phyloP scores from a whole-genome alignment of 2,113 vertebrate genomes.

The Pygoscelis adeliae region DNA sequence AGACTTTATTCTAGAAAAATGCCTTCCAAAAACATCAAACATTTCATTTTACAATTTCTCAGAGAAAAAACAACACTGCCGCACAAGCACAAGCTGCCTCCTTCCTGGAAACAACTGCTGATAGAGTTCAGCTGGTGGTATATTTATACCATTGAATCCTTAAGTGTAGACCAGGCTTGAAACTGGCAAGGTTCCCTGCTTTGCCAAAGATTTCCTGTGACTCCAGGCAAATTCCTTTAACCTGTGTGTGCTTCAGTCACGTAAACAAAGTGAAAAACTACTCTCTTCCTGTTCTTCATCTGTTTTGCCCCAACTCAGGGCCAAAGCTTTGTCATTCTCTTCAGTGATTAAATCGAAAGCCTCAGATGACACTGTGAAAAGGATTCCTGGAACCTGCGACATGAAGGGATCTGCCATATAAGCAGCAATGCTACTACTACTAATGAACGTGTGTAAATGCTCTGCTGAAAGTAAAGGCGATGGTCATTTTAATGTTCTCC shows the following conservation, averaged over 20 bases:
- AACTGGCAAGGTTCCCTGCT: neutral
- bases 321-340: neutral
- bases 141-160: neutral
- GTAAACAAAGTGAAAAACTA: neutral
- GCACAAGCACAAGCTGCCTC: neutral
- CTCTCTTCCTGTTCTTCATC: neutral
- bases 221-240: neutral
- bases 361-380: neutral
- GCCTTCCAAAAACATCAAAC: neutral
- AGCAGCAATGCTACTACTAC: neutral
- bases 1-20: neutral
- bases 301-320: neutral
- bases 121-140: neutral
- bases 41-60: neutral
- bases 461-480: neutral
- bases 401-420: neutral
- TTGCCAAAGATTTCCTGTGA: neutral
- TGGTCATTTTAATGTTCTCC: neutral
- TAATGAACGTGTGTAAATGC: neutral
- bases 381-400: neutral
- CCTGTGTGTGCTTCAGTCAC: neutral
- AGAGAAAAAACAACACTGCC: neutral
- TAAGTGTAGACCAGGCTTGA: neutral
- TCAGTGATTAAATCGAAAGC: neutral
- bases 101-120: neutral